Percentiles rank a stretch among this genome's conserved stretches.
These are phyloP conservation scores for Chloroclysta siterata DNA, from an alignment of 2,888 invertebrate genomes.

Conservation along the genomic window DNA sequence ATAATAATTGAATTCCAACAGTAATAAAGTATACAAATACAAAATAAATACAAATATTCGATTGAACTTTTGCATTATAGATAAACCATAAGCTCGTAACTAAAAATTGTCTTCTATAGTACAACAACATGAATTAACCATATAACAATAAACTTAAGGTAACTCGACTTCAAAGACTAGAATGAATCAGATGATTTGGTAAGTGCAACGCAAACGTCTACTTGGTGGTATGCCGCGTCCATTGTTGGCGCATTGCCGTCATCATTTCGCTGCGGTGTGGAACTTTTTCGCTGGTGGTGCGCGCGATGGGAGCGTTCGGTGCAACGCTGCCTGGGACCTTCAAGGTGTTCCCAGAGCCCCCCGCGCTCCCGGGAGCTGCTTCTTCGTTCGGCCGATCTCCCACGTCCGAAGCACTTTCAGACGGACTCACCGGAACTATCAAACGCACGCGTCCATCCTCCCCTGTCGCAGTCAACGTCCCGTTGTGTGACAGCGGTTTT, in stretches of 20 bases:
- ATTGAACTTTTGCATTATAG: no score
- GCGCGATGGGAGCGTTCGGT: conserved; percentile 87
- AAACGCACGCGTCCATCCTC: conserved; percentile 86
- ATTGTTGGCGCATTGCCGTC: conserved; percentile 92
- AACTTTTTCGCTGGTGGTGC: conserved; percentile 94
- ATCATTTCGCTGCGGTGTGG: conserved; percentile 94
- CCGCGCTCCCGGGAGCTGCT: conserved; percentile 29
- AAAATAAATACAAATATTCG: no score
- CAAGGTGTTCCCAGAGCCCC: conserved; percentile 77
- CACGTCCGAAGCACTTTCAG: conserved; percentile 66
- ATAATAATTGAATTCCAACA: background rate
- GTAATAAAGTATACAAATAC: no score
- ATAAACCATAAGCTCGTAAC: background rate
- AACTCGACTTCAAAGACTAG: conserved; percentile 53
- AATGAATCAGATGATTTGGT: conserved; percentile 30
- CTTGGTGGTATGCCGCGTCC: conserved; percentile 95
- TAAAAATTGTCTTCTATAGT: background rate
- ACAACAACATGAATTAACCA: background rate
- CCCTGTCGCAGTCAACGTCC: conserved; percentile 86
- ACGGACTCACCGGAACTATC: conserved; percentile 86
- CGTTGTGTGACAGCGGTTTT: conserved; percentile 87
- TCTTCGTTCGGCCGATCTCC: conserved; percentile 46
- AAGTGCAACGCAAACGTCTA: conserved; percentile 60
- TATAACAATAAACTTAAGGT: conserved; percentile 48
- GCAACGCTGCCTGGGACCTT: conserved; percentile 82